Percentiles rank a stretch among this genome's conserved stretches.
phyloP scores from a whole-genome alignment of 2,797 vertebrate species.

The Hydrolagus colliei region DNA sequence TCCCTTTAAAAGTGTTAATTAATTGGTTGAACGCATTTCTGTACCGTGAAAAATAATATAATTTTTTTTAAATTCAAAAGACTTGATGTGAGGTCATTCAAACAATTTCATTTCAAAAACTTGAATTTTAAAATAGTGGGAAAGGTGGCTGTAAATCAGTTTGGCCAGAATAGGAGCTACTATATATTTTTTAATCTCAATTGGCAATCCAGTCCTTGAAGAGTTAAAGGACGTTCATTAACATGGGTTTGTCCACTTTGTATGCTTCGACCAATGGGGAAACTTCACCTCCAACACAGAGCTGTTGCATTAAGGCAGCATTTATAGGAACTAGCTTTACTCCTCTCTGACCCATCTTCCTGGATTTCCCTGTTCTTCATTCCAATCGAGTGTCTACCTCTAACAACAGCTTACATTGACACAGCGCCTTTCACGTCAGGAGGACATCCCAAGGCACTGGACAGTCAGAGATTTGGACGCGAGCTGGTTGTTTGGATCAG shows the following conservation, averaged over 20 bases:
- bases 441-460: too few species aligned
- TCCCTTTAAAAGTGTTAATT: constrained; percentile 23
- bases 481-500: too few species aligned
- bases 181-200: not conserved
- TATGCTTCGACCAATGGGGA: not conserved
- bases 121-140: not conserved
- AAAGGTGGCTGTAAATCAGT: not conserved
- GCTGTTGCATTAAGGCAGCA: constrained; percentile 10
- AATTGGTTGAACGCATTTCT: constrained; percentile 27
- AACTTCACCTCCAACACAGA: not conserved
- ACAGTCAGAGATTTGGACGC: too few species aligned
- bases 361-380: not conserved
- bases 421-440: too few species aligned
- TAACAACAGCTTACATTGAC: too few species aligned
- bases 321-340: not conserved
- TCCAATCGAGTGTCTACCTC: too few species aligned
- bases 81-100: too few species aligned
- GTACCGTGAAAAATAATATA: not conserved
- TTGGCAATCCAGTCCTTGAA: not conserved
- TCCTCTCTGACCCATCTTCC: not conserved
- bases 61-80: not conserved
- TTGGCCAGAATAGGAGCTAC: not conserved
- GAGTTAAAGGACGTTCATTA: not conserved
- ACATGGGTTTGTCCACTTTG: not conserved
- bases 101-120: too few species aligned